Conservation (phyloP, 2,888 invertebrate genomes). For the Pardosa pseudoannulata region DNA sequence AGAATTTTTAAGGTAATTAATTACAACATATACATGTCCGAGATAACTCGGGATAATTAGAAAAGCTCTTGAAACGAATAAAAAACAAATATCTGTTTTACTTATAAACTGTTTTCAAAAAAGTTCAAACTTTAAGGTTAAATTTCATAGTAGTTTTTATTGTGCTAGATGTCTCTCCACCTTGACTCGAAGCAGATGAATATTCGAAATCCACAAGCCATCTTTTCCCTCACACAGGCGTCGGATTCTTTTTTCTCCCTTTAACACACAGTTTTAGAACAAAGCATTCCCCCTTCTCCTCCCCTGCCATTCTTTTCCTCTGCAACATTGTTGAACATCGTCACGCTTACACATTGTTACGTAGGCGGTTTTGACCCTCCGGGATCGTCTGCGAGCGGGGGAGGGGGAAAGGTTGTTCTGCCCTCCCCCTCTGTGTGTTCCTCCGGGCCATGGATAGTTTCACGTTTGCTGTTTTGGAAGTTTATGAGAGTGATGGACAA, state of each 20-base stretch:
- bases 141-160: too few species aligned
- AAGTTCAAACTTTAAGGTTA: too few species aligned
- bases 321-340: slow-evolving; percentile 65
- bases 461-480: slow-evolving; percentile 12
- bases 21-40: too few species aligned
- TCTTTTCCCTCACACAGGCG: background rate
- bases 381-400: slow-evolving; percentile 23
- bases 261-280: background rate
- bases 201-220: background rate
- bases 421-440: background rate
- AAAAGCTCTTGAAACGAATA: too few species aligned
- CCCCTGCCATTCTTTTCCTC: background rate
- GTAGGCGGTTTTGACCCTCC: slow-evolving; percentile 58
- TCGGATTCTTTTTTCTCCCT: background rate
- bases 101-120: too few species aligned
- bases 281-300: background rate
- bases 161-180: too few species aligned
- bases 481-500: background rate
- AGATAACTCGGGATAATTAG: too few species aligned
- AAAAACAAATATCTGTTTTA: too few species aligned
- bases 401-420: background rate
- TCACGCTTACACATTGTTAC: slow-evolving; percentile 65
- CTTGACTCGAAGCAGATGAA: background rate
- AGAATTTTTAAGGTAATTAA: too few species aligned
- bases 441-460: background rate